Conservation (phyloP, 2,797 vertebrate species). For the Melopsittacus undulatus region DNA sequence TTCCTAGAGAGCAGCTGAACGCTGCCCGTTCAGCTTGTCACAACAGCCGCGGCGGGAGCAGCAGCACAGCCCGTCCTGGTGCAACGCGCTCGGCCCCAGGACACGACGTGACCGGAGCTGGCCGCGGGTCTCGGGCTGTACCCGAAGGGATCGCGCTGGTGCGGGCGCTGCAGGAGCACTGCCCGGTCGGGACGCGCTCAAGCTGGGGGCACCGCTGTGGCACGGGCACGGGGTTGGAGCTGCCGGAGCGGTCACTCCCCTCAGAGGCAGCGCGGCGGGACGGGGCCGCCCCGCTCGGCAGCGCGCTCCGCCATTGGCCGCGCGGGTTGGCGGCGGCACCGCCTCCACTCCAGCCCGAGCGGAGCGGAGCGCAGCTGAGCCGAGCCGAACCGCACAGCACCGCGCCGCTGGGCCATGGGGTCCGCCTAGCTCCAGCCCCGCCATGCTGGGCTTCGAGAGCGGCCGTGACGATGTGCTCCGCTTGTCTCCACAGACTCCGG, state of each 20-base stretch:
- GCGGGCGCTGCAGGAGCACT: background rate
- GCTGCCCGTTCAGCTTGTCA: background rate
- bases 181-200: background rate
- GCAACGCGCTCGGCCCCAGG: background rate
- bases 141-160: background rate
- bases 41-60: background rate
- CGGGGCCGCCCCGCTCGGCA: background rate
- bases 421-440: background rate
- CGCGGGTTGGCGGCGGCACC: background rate
- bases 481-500: constrained; percentile 85
- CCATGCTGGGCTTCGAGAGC: constrained; percentile 70
- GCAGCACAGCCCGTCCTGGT: background rate
- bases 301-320: background rate
- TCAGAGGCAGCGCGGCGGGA: background rate
- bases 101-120: background rate
- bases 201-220: no score
- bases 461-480: constrained; percentile 78
- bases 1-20: constrained; percentile 28
- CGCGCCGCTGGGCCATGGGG: background rate
- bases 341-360: background rate
- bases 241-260: background rate
- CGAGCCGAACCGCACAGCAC: background rate
- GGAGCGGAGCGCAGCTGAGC: no score
- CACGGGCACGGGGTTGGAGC: background rate
- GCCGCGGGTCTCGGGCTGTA: background rate